A percentile compares a stretch with the other conserved stretches of the same genome.
Evolutionary conservation across 1,140 invertebrate genomes (phyloP).

Genomic region (Leptestheria dahalacensis): DNA sequence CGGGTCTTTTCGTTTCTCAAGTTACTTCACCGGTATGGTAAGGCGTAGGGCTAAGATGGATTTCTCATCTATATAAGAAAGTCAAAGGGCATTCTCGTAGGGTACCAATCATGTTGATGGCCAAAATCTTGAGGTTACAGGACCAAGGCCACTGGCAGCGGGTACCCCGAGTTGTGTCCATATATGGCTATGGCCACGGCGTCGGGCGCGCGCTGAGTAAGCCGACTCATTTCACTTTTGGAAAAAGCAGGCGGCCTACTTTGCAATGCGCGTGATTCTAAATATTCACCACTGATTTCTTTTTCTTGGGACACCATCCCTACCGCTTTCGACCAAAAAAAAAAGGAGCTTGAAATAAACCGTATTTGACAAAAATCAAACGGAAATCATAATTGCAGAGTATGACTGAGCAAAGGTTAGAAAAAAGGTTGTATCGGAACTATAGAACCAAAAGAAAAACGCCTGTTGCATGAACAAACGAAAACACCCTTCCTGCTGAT

Average conservation of each 20-base stretch:
- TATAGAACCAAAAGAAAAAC: no score
- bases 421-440: no score
- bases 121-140: not conserved
- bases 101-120: not conserved
- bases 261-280: not conserved
- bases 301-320: not conserved
- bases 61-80: no score
- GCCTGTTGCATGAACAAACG: not conserved
- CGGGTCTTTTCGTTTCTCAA: no score
- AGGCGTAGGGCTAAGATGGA: not conserved
- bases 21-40: no score
- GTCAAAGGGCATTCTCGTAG: not conserved
- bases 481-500: constrained; percentile 11
- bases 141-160: not conserved
- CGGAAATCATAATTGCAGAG: no score
- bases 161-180: not conserved
- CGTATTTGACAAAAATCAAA: no score
- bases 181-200: no score
- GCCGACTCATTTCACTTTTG: not conserved
- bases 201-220: no score
- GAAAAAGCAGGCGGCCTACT: not conserved
- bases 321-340: no score
- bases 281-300: not conserved
- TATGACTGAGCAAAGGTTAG: no score
- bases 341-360: no score